phyloP scores from a whole-genome alignment of 2,797 vertebrate genomes.

The Melanotaenia trifasciata region DNA sequence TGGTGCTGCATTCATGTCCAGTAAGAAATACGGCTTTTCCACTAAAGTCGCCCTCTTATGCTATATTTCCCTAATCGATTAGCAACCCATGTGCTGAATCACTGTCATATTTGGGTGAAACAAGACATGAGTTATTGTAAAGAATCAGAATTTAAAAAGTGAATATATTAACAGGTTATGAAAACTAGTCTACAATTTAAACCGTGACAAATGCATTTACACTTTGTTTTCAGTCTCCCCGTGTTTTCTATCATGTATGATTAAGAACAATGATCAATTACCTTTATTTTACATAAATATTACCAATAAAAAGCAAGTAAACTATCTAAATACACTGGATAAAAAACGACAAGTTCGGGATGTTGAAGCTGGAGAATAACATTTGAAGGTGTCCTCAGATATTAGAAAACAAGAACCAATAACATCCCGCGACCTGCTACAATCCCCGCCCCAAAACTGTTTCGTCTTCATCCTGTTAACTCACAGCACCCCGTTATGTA shows the following conservation, averaged over 20 bases:
- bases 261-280: not conserved
- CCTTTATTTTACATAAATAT: not conserved
- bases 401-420: constrained; percentile 50
- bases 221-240: not conserved
- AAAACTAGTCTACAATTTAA: not conserved
- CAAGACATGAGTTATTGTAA: not conserved
- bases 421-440: constrained; percentile 5
- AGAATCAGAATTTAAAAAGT: not conserved
- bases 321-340: not conserved
- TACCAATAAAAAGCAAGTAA: not conserved
- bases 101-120: not conserved
- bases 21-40: not conserved
- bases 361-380: not conserved
- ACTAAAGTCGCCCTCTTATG: rapidly evolving
- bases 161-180: too few species aligned
- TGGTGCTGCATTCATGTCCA: constrained; percentile 56
- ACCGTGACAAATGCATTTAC: not conserved
- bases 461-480: constrained; percentile 50
- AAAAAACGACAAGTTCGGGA: rapidly evolving
- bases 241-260: not conserved
- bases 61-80: not conserved
- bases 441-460: constrained; percentile 39
- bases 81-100: rapidly evolving
- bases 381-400: constrained; percentile 28
- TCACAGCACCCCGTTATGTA: constrained; percentile 34